phyloP scores from a whole-genome alignment of 92 coral and sea anemone genomes.

The Plumapathes pennacea region DNA sequence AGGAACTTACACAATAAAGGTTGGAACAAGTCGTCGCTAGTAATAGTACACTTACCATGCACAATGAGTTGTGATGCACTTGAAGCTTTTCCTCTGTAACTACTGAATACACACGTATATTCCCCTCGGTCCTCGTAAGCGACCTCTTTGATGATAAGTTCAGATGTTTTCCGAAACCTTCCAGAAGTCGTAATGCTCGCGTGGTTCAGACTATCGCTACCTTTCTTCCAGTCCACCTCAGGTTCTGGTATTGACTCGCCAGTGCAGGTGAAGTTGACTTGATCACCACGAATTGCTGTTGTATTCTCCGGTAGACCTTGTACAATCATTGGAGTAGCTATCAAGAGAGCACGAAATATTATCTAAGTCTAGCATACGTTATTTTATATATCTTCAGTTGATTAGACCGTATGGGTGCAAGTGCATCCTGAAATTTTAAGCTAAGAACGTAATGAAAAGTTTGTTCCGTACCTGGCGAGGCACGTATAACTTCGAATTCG shows the following conservation, averaged over 20 bases:
- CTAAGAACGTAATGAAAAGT: too few species aligned
- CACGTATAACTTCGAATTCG: too few species aligned
- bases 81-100: slow-evolving; percentile 24
- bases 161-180: slow-evolving; percentile 5
- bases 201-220: neutral
- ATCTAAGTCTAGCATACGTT: too few species aligned
- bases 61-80: slow-evolving; percentile 33
- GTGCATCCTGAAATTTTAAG: too few species aligned
- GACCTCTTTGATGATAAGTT: slow-evolving; percentile 11
- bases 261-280: slow-evolving; percentile 21
- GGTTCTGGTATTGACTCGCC: slow-evolving; percentile 68
- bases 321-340: slow-evolving; percentile 47
- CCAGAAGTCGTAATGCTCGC: neutral
- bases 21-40: too few species aligned
- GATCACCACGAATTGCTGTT: slow-evolving; percentile 7
- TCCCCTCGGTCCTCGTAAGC: slow-evolving; percentile 46
- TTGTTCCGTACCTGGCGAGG: too few species aligned
- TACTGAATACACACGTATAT: slow-evolving; percentile 44
- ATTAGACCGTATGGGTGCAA: too few species aligned
- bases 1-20: too few species aligned
- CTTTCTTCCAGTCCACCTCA: slow-evolving; percentile 35
- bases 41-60: slow-evolving; percentile 28
- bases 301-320: neutral
- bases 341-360: slow-evolving; percentile 1
- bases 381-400: too few species aligned